A percentile compares a stretch with the other conserved stretches of the same genome.
These are phyloP conservation scores for Aselliscus stoliczkanus DNA, from an alignment of 2,797 vertebrate genomes.

Conservation along the genomic window DNA sequence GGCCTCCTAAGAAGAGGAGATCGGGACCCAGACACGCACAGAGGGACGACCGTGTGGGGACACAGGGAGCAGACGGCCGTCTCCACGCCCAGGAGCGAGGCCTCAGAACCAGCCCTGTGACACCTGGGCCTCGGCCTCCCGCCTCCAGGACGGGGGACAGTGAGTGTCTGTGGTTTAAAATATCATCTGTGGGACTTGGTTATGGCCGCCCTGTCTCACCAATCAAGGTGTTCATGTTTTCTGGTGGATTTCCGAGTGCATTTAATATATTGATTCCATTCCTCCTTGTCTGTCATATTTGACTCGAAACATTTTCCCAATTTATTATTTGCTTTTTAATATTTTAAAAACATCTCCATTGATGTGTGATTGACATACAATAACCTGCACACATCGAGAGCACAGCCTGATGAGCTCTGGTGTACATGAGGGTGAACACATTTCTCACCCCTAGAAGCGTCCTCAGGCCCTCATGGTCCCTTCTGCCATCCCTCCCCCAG, in stretches of 20 bases:
- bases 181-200: rapidly evolving
- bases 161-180: not conserved
- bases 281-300: rapidly evolving
- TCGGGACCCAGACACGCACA: rapidly evolving
- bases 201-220: rapidly evolving
- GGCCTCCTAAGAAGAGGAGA: not conserved
- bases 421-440: rapidly evolving
- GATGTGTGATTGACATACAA: rapidly evolving
- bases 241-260: not conserved
- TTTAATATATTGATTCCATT: rapidly evolving
- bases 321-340: no score
- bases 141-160: not conserved
- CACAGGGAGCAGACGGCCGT: rapidly evolving
- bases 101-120: not conserved
- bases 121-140: not conserved
- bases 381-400: rapidly evolving
- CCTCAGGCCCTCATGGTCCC: rapidly evolving
- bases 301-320: not conserved
- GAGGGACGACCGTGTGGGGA: not conserved
- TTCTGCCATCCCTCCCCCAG: no score
- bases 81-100: not conserved
- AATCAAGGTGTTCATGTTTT: not conserved
- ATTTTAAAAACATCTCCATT: not conserved
- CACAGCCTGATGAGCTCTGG: rapidly evolving
- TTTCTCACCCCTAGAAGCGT: rapidly evolving